Evolutionary conservation across 2,113 vertebrate genomes (phyloP).

Genomic region (Charina bottae): DNA sequence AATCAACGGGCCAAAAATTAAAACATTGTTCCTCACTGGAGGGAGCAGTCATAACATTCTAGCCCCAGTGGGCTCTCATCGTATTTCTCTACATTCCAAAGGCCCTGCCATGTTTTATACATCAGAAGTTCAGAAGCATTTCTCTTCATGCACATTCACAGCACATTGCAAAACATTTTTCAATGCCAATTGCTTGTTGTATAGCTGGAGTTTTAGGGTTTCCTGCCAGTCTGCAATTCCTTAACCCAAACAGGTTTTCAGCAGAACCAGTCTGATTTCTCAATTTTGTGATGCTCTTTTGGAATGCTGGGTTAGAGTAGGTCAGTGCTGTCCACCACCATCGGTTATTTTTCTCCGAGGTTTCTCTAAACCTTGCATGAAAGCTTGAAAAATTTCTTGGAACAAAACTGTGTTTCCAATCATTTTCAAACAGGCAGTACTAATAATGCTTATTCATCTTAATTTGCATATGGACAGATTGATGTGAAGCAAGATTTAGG

Average conservation of each 20-base stretch:
- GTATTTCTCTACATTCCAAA: not conserved
- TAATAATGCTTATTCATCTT: conserved; percentile 6
- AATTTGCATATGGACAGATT: not conserved
- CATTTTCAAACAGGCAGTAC: conserved; percentile 21
- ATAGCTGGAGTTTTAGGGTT: not conserved
- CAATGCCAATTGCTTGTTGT: not conserved
- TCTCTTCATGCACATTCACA: not conserved
- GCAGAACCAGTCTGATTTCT: conserved; percentile 30
- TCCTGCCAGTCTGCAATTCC: not conserved
- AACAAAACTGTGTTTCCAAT: not conserved
- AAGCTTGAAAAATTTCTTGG: not conserved
- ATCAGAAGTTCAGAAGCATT: conserved; percentile 5
- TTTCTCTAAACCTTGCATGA: not conserved
- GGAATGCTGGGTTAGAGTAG: conserved; percentile 18
- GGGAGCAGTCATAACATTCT: not conserved
- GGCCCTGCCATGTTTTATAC: not conserved
- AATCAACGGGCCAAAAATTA: not conserved
- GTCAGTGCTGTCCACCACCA: not conserved
- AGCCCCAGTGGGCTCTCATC: not conserved
- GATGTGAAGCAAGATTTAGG: not conserved
- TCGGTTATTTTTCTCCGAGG: not conserved
- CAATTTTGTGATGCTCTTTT: not conserved
- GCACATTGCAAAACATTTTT: not conserved
- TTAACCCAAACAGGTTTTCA: conserved; percentile 46
- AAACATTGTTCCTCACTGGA: not conserved